Percentiles rank a stretch among this genome's conserved stretches.
phyloP scores from a whole-genome alignment of 1,140 invertebrate species.

The Artemia franciscana region DNA sequence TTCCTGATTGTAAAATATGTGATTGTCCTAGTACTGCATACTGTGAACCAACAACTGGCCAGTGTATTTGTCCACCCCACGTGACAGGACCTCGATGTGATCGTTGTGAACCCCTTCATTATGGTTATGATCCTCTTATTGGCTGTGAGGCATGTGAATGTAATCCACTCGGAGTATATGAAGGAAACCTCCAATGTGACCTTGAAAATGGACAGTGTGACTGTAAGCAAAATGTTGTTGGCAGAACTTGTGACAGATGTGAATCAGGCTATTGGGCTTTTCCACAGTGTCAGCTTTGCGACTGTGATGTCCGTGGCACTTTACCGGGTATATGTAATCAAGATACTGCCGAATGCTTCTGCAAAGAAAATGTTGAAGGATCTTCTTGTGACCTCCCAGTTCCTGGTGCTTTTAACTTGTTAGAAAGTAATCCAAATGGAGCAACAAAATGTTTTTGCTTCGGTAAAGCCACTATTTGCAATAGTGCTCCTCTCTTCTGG shows the following conservation, averaged over 20 bases:
- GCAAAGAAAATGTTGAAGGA: constrained; percentile 61
- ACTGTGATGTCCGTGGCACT: constrained; percentile 65
- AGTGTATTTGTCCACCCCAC: constrained; percentile 31
- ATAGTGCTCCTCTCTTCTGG: constrained; percentile 34
- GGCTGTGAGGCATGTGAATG: constrained; percentile 91
- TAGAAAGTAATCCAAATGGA: constrained; percentile 57
- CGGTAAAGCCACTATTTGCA: constrained; percentile 67
- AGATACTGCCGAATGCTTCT: constrained; percentile 60
- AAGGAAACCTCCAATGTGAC: constrained; percentile 63
- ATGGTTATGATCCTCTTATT: constrained; percentile 77
- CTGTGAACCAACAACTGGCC: constrained; percentile 45
- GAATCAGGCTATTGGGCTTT: constrained; percentile 59
- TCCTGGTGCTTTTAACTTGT: constrained; percentile 75
- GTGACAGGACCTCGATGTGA: constrained; percentile 51
- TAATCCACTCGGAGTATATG: constrained; percentile 47
- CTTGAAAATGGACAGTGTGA: constrained; percentile 53
- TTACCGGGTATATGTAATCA: constrained; percentile 69
- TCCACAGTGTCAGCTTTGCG: constrained; percentile 64
- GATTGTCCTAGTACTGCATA: constrained; percentile 56
- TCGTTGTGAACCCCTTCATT: constrained; percentile 62
- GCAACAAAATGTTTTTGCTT: constrained; percentile 98
- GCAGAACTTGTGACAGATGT: constrained; percentile 68
- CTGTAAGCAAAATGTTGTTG: constrained; percentile 69
- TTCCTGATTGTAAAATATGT: constrained; percentile 74
- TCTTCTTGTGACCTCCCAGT: constrained; percentile 60